Conservation (phyloP, 1,140 invertebrate species). For the Scylla paramamosain region DNA sequence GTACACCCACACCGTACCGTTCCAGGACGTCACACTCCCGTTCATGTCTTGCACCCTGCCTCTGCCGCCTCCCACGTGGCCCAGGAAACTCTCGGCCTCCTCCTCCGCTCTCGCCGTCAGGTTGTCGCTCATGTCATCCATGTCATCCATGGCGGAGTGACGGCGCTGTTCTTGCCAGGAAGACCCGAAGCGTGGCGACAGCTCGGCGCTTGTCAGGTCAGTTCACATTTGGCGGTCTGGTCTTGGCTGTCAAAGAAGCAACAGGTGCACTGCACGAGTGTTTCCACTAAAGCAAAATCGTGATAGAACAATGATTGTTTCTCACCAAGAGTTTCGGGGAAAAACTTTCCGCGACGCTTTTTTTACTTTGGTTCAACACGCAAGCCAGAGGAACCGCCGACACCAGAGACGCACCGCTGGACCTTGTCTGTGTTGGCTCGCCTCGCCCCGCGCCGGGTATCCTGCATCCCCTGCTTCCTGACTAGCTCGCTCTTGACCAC, state of each 20-base stretch:
- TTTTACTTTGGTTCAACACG: neutral
- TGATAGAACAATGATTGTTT: neutral
- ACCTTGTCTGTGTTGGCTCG: no score
- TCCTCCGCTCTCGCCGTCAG: slow-evolving; percentile 34
- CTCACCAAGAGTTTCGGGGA: neutral
- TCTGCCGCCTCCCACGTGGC: slow-evolving; percentile 39
- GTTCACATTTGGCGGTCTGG: neutral
- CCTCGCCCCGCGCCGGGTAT: neutral
- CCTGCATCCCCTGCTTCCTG: neutral
- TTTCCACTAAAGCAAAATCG: neutral
- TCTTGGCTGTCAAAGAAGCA: neutral
- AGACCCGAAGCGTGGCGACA: neutral
- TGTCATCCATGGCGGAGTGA: neutral
- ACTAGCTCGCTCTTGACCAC: neutral
- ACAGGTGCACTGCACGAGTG: neutral
- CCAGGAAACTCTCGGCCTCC: slow-evolving; percentile 37
- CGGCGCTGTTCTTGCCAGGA: neutral
- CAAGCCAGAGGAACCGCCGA: neutral
- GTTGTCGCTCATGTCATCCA: slow-evolving; percentile 10
- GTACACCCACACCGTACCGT: slow-evolving; percentile 73
- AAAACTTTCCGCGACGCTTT: neutral
- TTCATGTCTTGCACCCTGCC: slow-evolving; percentile 24
- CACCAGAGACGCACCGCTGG: no score
- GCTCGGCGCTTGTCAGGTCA: neutral
- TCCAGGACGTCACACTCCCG: slow-evolving; percentile 55